These are phyloP conservation scores for Carlito syrichta DNA, from an alignment of 2,113 vertebrate species.

Conservation along the genomic window DNA sequence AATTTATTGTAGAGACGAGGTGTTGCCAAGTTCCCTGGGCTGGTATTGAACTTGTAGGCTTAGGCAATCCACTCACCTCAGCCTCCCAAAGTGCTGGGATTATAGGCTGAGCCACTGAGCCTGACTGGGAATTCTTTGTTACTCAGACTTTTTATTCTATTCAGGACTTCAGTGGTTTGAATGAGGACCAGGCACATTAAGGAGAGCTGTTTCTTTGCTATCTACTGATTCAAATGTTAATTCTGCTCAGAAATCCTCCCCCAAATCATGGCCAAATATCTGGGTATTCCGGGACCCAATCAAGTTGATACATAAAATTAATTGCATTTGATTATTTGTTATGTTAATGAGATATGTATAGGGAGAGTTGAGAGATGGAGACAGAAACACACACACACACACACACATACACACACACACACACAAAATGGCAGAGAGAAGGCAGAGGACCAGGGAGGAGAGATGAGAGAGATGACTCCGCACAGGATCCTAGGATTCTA, in stretches of 20 bases:
- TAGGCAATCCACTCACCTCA: too few relatives aligned
- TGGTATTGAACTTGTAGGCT: too few relatives aligned
- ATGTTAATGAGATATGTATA: too few relatives aligned
- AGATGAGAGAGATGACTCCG: neutral
- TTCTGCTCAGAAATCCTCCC: neutral
- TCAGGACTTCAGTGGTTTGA: neutral
- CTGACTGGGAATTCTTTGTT: too few relatives aligned
- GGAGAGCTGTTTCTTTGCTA: neutral
- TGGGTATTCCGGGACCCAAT: rapidly evolving
- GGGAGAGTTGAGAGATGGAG: neutral
- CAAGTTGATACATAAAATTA: neutral
- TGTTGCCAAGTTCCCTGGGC: too few relatives aligned
- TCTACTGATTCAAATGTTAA: neutral
- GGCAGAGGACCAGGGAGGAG: neutral
- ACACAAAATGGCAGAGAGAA: neutral
- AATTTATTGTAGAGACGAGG: too few relatives aligned
- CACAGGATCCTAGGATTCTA: neutral
- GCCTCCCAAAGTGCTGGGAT: too few relatives aligned
- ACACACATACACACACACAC: too few relatives aligned
- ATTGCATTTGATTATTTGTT: too few relatives aligned
- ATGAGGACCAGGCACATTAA: rapidly evolving
- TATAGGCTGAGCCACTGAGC: too few relatives aligned
- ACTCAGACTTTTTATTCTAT: neutral
- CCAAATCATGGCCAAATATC: neutral
- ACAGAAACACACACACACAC: too few relatives aligned